Evolutionary conservation across 92 coral and sea anemone species (phyloP).

Genomic region (Paragorgia papillata): DNA sequence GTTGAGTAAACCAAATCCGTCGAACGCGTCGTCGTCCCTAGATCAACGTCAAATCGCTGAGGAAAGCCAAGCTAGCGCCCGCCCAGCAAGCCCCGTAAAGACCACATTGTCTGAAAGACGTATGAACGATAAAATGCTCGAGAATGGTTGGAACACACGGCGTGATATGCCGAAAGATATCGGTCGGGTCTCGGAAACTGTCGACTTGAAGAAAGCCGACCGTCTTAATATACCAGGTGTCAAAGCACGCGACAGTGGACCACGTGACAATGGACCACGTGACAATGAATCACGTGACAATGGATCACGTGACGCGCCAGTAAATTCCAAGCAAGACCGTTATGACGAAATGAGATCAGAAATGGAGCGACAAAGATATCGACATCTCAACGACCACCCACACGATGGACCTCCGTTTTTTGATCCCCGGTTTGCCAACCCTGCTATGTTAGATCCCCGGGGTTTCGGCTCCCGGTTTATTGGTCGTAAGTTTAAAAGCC

Average conservation of each 20-base stretch:
- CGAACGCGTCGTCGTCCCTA: too few species aligned
- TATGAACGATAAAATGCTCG: background rate
- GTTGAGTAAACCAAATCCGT: too few species aligned
- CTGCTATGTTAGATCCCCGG: background rate
- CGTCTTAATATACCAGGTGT: background rate
- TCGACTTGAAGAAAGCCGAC: background rate
- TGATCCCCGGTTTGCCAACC: background rate
- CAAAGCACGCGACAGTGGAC: background rate
- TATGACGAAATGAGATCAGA: constrained; percentile 23
- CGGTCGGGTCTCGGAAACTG: background rate
- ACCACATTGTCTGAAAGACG: background rate
- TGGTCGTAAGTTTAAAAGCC: constrained; percentile 2
- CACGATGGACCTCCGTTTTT: background rate
- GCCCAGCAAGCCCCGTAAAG: background rate
- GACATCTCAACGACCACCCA: background rate
- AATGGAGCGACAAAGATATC: constrained; percentile 15
- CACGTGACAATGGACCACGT: background rate
- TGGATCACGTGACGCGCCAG: background rate
- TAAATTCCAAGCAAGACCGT: constrained; percentile 9
- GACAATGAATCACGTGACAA: background rate
- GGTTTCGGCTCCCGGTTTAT: constrained; percentile 23
- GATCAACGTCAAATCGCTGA: background rate
- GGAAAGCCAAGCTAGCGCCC: background rate
- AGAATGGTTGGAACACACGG: background rate
- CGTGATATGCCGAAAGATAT: background rate